phyloP scores from a whole-genome alignment of 1,140 invertebrate species.

The Ceratina australensis region DNA sequence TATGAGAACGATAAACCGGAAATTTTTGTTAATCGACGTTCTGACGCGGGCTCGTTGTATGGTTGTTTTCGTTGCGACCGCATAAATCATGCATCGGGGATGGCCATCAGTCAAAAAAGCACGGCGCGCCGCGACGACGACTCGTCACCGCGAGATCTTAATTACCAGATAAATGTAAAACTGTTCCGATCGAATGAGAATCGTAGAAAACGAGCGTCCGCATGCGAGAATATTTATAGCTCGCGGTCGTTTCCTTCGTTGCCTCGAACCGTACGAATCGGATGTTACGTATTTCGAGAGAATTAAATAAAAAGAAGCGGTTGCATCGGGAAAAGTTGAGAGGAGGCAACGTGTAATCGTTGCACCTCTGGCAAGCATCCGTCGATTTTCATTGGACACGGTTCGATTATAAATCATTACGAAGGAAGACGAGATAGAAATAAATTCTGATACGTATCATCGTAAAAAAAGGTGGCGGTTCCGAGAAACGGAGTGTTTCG shows the following conservation, averaged over 20 bases:
- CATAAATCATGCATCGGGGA: conserved; percentile 68
- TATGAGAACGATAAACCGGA: too few relatives aligned
- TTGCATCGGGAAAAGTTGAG: too few relatives aligned
- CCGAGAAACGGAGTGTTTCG: conserved; percentile 11
- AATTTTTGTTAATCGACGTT: too few relatives aligned
- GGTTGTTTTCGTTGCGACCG: conserved; percentile 40
- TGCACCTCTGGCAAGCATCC: neutral
- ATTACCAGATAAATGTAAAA: conserved; percentile 70
- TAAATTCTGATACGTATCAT: neutral
- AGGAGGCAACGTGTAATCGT: conserved; percentile 24
- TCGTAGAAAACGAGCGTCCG: conserved; percentile 39
- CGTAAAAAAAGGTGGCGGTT: neutral
- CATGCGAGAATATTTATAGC: conserved; percentile 54
- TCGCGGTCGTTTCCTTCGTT: neutral
- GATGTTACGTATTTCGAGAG: too few relatives aligned
- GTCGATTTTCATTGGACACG: conserved; percentile 11
- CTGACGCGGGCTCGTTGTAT: neutral
- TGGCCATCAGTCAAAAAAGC: conserved; percentile 30
- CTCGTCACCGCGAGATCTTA: conserved; percentile 64
- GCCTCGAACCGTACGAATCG: too few relatives aligned
- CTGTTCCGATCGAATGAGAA: conserved; percentile 43
- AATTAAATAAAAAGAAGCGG: too few relatives aligned
- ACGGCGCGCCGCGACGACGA: neutral
- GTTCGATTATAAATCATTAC: too few relatives aligned
- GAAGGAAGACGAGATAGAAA: too few relatives aligned